Base-by-base conservation (phyloP, 2,797 vertebrate species). In the Paedocypris micromegethes region DNA sequence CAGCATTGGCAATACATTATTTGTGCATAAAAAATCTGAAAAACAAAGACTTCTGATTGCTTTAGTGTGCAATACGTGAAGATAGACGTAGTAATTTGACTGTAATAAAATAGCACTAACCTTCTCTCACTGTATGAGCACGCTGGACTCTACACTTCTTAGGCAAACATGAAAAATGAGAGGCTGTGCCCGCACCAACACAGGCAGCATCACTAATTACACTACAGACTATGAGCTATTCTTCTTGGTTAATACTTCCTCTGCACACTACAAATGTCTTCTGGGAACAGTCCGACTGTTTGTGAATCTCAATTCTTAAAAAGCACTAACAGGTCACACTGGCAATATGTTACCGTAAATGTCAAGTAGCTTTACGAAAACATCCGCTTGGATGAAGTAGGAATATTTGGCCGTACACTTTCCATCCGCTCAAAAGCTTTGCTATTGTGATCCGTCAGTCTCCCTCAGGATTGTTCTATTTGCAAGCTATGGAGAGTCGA, bases 401-500 rank as follows among this genome's bases (percentile, higher is more conserved):
- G 7, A 47, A 64, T 57, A 43, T 64, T 48, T 63, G 50, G n/a
- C 47, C 8, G 5, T n/a, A 44, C 23, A 5, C 50, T 48, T 41
- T 49, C 9, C 37, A 53, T 61, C 39, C 39, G 7, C 7, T 23
- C n/a, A 52, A 6, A 43, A 50, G 60, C 42, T 61, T 55, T 69
- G 43, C 43, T 69, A 47, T 49, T 61, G 51, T 42, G 44, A 76
- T 73, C 77, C 82, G 83, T 87, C 84, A 85, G 77, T 79, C 77
- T 81, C 83, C 83, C 83, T 75, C 57, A 59, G 81, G 83, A 84
- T 78, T 78, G 74, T 78, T 61, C 78, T 79, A 77, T 83, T 84
- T 83, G 76, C 76, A 69, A 79, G 70, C 76, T 77, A 75, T 56
- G 66, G 68, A 69, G 72, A 54, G 70, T 75, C 68, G 72, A 71